A percentile compares a stretch with the other conserved stretches of the same genome.
Conservation (phyloP, 2,888 invertebrate species). For the Cynaeus angustus region DNA sequence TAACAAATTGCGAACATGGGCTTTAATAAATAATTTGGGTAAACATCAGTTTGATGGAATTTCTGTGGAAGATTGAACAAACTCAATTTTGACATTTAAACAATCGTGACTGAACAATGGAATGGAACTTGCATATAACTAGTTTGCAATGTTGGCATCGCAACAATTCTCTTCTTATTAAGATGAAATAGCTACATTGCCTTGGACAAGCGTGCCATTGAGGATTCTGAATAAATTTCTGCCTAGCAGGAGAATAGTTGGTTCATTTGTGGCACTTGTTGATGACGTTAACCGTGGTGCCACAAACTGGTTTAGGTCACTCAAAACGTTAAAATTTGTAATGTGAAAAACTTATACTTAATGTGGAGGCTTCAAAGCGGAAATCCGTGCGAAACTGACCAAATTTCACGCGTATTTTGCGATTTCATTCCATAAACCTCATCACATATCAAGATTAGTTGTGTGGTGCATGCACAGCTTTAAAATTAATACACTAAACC, state of each 20-base stretch:
- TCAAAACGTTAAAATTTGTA: too few relatives aligned
- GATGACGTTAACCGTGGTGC: too few relatives aligned
- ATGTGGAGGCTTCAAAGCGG: too few relatives aligned
- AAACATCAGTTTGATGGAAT: not conserved
- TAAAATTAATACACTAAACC: not conserved
- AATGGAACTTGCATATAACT: slow-evolving; percentile 14
- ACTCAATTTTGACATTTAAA: slow-evolving; percentile 2
- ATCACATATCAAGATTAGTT: not conserved
- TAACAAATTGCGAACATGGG: not conserved
- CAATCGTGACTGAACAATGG: slow-evolving; percentile 1
- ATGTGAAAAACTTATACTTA: too few relatives aligned
- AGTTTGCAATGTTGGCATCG: slow-evolving; percentile 14
- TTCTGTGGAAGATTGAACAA: not conserved
- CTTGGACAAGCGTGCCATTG: slow-evolving; percentile 2
- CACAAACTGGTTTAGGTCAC: too few relatives aligned
- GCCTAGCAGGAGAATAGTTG: not conserved
- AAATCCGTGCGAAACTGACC: too few relatives aligned
- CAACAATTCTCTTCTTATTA: slow-evolving; percentile 17
- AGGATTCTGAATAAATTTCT: not conserved
- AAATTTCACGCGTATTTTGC: too few relatives aligned
- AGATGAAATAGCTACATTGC: slow-evolving; percentile 2
- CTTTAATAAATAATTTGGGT: not conserved
- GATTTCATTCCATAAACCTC: too few relatives aligned
- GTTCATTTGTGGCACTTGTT: slow-evolving; percentile 1
- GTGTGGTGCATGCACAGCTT: not conserved